These are phyloP conservation scores for Sardina pilchardus DNA, from an alignment of 2,113 vertebrate genomes.

Conservation along the genomic window DNA sequence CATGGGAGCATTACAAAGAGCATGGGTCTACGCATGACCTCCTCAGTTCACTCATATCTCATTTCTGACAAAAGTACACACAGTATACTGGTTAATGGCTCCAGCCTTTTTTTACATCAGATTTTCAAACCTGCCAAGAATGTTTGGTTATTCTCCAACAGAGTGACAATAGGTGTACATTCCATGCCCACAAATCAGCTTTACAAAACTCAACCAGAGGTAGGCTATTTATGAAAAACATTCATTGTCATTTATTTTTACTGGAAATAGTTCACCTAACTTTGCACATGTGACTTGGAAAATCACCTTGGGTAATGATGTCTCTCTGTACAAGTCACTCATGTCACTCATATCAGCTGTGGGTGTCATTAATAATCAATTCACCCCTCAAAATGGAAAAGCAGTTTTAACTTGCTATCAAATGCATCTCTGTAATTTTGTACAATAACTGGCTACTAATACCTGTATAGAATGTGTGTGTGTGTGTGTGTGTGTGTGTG, in stretches of 20 bases:
- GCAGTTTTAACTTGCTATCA: conserved; percentile 28
- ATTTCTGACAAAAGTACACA: not conserved
- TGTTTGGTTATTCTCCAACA: not conserved
- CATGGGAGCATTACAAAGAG: too few relatives aligned
- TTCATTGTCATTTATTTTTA: conserved; percentile 38
- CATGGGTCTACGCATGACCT: not conserved
- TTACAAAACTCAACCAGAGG: not conserved
- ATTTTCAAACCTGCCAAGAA: not conserved
- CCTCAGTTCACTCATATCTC: not conserved
- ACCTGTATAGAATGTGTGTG: not conserved
- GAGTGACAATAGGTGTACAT: not conserved
- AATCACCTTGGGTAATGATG: conserved; percentile 29
- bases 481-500: conserved; percentile 20
- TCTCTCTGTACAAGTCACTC: conserved; percentile 32
- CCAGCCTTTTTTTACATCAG: not conserved
- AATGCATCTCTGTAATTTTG: too few relatives aligned
- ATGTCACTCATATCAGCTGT: conserved; percentile 36
- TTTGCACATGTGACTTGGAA: conserved; percentile 28
- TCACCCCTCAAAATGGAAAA: conserved; percentile 35
- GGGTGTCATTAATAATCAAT: conserved; percentile 61
- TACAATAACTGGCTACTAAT: too few relatives aligned
- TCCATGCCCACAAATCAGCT: not conserved
- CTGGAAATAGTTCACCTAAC: conserved; percentile 4
- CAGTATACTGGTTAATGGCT: not conserved
- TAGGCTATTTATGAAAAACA: conserved; percentile 43